phyloP scores from a whole-genome alignment of 2,888 invertebrate genomes.

The Mactromeris polynyma region DNA sequence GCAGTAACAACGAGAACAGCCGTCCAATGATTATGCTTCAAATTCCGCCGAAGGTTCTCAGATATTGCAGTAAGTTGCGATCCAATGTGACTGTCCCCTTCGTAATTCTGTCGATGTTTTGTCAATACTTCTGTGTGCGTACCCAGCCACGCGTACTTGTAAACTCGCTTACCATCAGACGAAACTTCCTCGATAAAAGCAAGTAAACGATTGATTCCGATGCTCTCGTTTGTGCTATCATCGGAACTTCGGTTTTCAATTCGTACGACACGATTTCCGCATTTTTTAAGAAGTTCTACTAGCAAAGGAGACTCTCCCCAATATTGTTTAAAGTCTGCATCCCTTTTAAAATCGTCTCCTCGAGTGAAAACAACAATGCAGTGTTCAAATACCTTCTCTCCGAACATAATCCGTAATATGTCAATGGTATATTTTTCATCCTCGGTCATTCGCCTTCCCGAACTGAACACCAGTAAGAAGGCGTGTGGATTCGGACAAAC shows the following conservation, averaged over 20 bases:
- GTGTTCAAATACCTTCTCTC: background rate
- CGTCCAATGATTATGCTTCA: background rate
- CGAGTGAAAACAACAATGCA: conserved; percentile 15
- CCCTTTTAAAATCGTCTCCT: background rate
- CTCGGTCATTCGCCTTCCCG: background rate
- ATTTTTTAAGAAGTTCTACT: background rate
- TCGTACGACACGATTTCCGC: conserved; percentile 4
- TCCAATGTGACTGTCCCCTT: background rate
- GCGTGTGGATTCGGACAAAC: background rate
- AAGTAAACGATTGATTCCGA: background rate
- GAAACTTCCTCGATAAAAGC: background rate
- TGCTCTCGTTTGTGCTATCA: background rate
- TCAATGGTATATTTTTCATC: background rate
- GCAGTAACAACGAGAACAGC: background rate
- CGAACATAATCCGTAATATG: conserved; percentile 12
- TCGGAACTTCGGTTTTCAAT: background rate
- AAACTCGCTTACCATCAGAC: background rate
- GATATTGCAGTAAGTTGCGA: background rate
- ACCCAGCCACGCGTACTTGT: background rate
- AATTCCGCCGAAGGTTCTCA: background rate
- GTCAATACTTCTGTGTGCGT: background rate
- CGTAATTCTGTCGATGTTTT: background rate
- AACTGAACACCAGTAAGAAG: conserved; percentile 13
- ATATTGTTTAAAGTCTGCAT: background rate
- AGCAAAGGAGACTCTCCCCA: background rate